Evolutionary conservation across 2,797 vertebrate genomes (phyloP).

Genomic region (Amblyraja radiata): DNA sequence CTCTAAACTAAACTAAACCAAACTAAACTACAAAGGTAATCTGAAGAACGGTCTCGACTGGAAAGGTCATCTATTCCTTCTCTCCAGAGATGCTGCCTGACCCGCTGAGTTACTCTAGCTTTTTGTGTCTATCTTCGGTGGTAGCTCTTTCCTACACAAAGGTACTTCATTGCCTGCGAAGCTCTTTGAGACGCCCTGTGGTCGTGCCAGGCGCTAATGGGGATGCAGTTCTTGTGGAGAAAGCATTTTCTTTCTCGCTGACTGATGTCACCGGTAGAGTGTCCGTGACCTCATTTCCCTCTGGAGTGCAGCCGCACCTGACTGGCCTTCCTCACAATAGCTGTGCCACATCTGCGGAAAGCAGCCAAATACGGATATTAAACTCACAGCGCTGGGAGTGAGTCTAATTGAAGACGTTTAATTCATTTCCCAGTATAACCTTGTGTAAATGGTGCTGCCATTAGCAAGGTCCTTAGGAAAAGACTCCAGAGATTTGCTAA

Average conservation of each 20-base stretch:
- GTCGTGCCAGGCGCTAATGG: too few relatives aligned
- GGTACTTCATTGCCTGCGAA: too few relatives aligned
- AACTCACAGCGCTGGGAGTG: slow-evolving; percentile 12
- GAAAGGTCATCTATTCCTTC: too few relatives aligned
- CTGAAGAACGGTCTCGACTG: too few relatives aligned
- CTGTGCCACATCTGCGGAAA: slow-evolving; percentile 16
- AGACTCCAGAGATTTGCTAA: slow-evolving; percentile 18
- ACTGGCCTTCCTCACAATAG: background rate
- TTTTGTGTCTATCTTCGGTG: too few relatives aligned
- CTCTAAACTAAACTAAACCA: too few relatives aligned
- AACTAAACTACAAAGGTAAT: too few relatives aligned
- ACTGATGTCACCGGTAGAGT: background rate
- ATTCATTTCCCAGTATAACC: slow-evolving; percentile 32
- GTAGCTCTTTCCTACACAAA: too few relatives aligned
- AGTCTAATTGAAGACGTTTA: slow-evolving; percentile 24
- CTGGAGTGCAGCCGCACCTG: background rate
- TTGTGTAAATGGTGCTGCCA: slow-evolving; percentile 28
- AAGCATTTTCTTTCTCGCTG: background rate
- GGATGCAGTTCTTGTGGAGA: background rate
- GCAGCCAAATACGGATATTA: slow-evolving; percentile 24
- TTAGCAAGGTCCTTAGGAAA: slow-evolving; percentile 21
- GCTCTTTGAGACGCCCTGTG: too few relatives aligned
- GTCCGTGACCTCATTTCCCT: background rate
- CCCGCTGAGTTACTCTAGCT: too few relatives aligned
- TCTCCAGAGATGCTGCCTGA: too few relatives aligned